These are phyloP conservation scores for Nothobranchius furzeri DNA, from an alignment of 2,113 vertebrate species.

Conservation along the genomic window DNA sequence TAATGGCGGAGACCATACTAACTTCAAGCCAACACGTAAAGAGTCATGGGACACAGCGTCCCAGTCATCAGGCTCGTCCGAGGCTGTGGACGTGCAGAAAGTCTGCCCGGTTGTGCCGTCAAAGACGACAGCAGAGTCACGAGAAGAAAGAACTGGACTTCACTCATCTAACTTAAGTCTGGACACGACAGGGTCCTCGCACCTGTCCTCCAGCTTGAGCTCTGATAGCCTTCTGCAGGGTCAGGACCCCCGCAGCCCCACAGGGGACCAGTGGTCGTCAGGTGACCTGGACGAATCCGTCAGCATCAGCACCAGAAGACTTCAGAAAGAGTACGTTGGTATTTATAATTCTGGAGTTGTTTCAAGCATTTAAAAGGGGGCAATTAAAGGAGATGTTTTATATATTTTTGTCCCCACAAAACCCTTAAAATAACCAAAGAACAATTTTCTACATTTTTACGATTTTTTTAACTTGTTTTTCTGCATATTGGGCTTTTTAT, in stretches of 20 bases:
- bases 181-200: constrained; percentile 87
- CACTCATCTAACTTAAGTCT: constrained; percentile 87
- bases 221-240: constrained; percentile 84
- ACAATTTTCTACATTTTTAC: too few species aligned
- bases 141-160: constrained; percentile 59
- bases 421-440: neutral
- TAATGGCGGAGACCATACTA: constrained; percentile 34
- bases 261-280: constrained; percentile 79
- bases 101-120: constrained; percentile 35
- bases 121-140: constrained; percentile 43
- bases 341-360: neutral
- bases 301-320: constrained; percentile 61
- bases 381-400: neutral
- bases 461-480: neutral
- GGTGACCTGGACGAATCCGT: constrained; percentile 75
- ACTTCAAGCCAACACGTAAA: constrained; percentile 59
- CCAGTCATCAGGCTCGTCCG: constrained; percentile 82
- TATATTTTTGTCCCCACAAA: neutral
- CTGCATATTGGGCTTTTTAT: too few species aligned
- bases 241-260: constrained; percentile 75
- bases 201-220: constrained; percentile 92
- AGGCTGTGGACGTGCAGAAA: constrained; percentile 79
- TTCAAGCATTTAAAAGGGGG: neutral
- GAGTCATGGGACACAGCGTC: constrained; percentile 87
- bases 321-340: constrained; percentile 83